Base-by-base conservation (phyloP, 1,140 invertebrate species). In the Reticulitermes speratus region DNA sequence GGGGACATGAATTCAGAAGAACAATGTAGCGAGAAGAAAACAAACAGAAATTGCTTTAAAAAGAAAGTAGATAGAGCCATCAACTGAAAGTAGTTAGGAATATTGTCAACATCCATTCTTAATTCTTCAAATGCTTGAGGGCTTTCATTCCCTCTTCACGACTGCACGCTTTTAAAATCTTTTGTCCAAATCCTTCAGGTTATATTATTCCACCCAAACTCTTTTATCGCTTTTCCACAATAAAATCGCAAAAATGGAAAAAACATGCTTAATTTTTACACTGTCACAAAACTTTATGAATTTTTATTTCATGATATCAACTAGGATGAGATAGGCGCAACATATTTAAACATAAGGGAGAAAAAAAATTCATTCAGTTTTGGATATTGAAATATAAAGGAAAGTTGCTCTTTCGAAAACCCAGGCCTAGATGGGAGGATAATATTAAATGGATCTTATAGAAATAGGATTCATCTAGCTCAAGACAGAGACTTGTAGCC, bases 81-180 rank as follows among this genome's bases (percentile, higher is more conserved):
- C 65, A 75, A 30, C 65, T n/a, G n/a, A 75, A 75, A 75, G 65
- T 75, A n/a, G 65, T 75, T 14, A 8, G 25, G 65, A 30, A 75
- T 75, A 75, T 30, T 75, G 65, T 75, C 65, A 75, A 30, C 65
- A 75, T 30, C n/a, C 65, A 75, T 75, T 75, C n/a, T 30, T 75
- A 75, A 75, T 75, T 14, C 25, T 75, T 75, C 65, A 30, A 75
- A 75, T 75, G 25, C 65, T 30, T 14, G 8, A 75, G 65, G n/a
- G 25, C 9, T 14, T 75, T 75, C 0, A 30, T 75, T 19, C 16
- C n/a, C 25, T 75, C 65, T 30, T 30, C 65, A 7, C 65, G 1
- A 7, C 65, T 25, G 5, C 11, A 16, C n/a, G 25, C 25, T 30
- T 30, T 30, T n/a, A 75, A 65, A 65, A 65, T 65, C 59, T 21